Conservation (phyloP, 2,113 vertebrate species). For the Seriola dumerili region DNA sequence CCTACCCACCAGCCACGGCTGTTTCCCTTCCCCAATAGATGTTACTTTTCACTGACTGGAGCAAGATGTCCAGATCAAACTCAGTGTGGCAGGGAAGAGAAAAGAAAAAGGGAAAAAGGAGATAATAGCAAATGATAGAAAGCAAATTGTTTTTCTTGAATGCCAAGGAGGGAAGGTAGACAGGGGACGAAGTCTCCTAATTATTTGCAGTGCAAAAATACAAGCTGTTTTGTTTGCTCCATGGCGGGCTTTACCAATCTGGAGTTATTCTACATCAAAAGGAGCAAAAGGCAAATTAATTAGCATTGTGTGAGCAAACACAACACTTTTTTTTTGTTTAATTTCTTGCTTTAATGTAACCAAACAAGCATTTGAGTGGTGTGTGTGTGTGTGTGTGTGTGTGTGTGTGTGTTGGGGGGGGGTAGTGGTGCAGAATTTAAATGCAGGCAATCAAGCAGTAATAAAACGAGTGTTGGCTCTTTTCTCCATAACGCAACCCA, state of each 20-base stretch:
- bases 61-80: conserved; percentile 68
- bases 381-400: too few relatives aligned
- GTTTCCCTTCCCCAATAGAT: conserved; percentile 46
- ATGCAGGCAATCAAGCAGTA: conserved; percentile 43
- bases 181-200: conserved; percentile 15
- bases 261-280: conserved; percentile 12
- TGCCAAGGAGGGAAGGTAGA: conserved; percentile 8
- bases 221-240: background rate
- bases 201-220: conserved; percentile 1
- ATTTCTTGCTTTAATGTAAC: conserved; percentile 16
- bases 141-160: conserved; percentile 27
- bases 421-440: conserved; percentile 8
- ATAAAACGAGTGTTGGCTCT: conserved; percentile 33
- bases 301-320: conserved; percentile 19
- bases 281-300: conserved; percentile 22
- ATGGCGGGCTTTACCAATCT: conserved; percentile 9
- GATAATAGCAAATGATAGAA: conserved; percentile 20
- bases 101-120: background rate
- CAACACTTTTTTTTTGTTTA: background rate
- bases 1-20: conserved; percentile 52
- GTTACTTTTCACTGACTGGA: conserved; percentile 58
- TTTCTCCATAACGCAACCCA: conserved; percentile 28
- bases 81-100: conserved; percentile 33
- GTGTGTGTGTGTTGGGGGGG: too few relatives aligned
- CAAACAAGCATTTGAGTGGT: conserved; percentile 36